Percentiles rank a stretch among this genome's conserved stretches.
Conservation (phyloP, 2,888 invertebrate genomes). For the Lepetodrilus schrolli region DNA sequence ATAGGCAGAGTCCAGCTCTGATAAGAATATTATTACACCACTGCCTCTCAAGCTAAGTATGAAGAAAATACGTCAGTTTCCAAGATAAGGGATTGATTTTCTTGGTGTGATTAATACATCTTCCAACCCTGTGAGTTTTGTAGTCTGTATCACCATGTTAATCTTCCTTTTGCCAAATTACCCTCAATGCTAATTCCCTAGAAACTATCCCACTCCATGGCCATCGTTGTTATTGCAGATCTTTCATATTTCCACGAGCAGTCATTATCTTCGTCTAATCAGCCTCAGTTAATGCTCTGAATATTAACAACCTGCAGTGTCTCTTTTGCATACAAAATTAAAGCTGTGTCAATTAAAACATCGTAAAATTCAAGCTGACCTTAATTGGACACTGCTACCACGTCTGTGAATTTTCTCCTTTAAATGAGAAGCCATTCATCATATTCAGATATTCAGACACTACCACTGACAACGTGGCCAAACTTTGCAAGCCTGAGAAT, state of each 20-base stretch:
- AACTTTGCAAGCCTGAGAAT: background rate
- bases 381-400: background rate
- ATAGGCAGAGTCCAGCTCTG: too few relatives aligned
- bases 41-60: too few relatives aligned
- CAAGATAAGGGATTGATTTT: background rate
- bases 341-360: background rate
- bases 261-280: background rate
- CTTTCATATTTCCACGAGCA: background rate
- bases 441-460: background rate
- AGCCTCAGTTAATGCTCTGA: background rate
- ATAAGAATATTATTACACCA: too few relatives aligned
- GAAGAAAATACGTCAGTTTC: too few relatives aligned
- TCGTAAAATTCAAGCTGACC: background rate
- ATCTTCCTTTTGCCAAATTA: background rate
- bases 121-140: background rate
- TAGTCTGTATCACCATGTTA: background rate
- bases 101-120: background rate
- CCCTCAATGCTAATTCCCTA: background rate
- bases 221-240: background rate
- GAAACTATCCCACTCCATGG: background rate
- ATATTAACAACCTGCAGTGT: background rate
- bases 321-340: constrained; percentile 9
- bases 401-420: background rate
- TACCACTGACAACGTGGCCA: background rate
- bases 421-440: constrained; percentile 7